phyloP scores from a whole-genome alignment of 2,113 vertebrate genomes.

The Ptilorrhoa leucosticta region DNA sequence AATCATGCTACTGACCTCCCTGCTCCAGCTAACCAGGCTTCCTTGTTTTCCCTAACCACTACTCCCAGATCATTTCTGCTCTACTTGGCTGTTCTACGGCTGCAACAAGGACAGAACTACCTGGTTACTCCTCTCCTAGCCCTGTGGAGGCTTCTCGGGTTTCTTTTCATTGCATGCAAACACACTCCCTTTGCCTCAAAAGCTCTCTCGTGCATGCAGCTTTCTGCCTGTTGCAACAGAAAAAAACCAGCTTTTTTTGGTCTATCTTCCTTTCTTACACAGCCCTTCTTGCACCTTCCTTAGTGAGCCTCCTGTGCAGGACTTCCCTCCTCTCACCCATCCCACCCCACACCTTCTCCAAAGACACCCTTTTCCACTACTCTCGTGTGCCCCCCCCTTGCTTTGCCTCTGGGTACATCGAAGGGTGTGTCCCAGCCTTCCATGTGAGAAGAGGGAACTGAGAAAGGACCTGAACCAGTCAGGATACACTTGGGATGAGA shows the following conservation, averaged over 20 bases:
- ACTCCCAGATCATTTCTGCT: not conserved
- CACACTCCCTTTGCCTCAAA: not conserved
- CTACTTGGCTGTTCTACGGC: not conserved
- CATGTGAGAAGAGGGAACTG: not conserved
- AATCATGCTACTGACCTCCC: not conserved
- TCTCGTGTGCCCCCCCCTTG: not conserved
- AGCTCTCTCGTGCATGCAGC: not conserved
- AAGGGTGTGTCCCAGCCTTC: not conserved
- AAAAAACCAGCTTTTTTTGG: not conserved
- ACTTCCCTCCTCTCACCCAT: not conserved
- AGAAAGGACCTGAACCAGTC: not conserved
- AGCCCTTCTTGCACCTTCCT: not conserved
- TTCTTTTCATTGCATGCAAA: not conserved
- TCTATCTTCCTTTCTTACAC: not conserved
- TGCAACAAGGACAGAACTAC: not conserved
- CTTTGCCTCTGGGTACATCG: too few species aligned
- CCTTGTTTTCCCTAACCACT: not conserved
- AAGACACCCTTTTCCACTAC: not conserved
- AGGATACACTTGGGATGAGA: not conserved
- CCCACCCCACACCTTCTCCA: not conserved
- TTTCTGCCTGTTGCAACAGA: not conserved
- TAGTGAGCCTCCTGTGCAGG: not conserved
- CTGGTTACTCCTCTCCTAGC: not conserved
- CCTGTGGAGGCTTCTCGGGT: accelerated
- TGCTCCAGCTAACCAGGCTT: not conserved